Base-by-base conservation (phyloP, 2,888 invertebrate species). In the Polymixis lichenea region DNA sequence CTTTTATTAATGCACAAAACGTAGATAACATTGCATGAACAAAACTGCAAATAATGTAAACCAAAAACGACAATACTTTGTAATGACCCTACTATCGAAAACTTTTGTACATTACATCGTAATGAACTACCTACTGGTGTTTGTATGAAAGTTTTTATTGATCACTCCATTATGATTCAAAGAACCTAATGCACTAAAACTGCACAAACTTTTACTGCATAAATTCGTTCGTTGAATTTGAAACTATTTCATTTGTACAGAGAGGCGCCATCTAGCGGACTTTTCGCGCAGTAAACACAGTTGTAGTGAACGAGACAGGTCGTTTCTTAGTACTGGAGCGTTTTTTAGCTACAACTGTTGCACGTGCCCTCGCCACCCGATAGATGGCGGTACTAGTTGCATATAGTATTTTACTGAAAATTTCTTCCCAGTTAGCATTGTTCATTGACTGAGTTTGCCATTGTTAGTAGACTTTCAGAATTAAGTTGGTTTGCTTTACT, bases 381-480 rank as follows among this genome's bases (percentile, higher is more conserved):
- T 5, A 92, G 92, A 91, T 92, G 91, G 91, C 90, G 89, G 28
- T 76, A 77, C 55, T 49, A 68, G 75, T 74, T 46, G 17, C 17
- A 61, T 51, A 17, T 13, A 38, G 0, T 38, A 0, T 5, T 60
- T 11, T 1, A 22, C 53, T 78, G 2, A 25, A 22, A n/a, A 46
- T 11, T 13, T 13, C 22, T 60, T 60, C 15, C 11, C 5, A 32
- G 22, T 15, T 15, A 49, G 3, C 8, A 0, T 0, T 38, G 55
- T 25, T 9, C 11, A 43, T 76, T 46, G 0, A 19, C 1, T 2
- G 1, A 19, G n/a, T 49, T 73, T 19, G 4, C 2, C 3, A 17
- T 60, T 43, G 13, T 28, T 28, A 17, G 13, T 17, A 55, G 17
- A 17, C 8, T 56, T 46, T 72, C 17, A 69, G 4, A 22, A 28